phyloP scores from a whole-genome alignment of 2,113 vertebrate genomes.

The Ciconia stormi region DNA sequence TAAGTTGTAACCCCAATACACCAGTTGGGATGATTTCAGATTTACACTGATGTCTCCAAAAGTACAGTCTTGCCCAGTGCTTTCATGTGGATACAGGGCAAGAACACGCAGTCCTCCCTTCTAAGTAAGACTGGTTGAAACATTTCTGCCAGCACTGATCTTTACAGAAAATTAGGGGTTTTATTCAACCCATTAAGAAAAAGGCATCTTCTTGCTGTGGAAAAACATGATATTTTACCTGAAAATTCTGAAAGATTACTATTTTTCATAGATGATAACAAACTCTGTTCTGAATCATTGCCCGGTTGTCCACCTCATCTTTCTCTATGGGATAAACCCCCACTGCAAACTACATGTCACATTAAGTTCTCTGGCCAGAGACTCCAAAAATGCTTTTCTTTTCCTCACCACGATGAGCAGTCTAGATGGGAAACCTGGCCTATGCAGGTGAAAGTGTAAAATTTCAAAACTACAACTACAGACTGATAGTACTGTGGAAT shows the following conservation, averaged over 20 bases:
- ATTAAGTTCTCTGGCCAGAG: background rate
- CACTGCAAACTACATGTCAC: background rate
- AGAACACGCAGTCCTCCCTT: background rate
- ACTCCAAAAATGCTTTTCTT: background rate
- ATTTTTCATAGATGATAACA: background rate
- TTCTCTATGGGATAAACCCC: background rate
- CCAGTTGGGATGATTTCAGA: background rate
- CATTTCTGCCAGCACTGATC: background rate
- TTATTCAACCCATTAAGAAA: background rate
- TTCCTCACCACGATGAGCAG: background rate
- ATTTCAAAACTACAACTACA: background rate
- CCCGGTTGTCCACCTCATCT: background rate
- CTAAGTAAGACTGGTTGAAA: background rate
- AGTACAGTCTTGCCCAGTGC: background rate
- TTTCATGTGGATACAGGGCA: background rate
- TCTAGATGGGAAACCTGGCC: background rate
- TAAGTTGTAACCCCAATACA: background rate
- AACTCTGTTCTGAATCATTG: background rate
- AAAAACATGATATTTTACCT: background rate
- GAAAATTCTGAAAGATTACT: background rate
- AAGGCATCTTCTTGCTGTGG: background rate
- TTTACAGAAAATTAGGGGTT: background rate
- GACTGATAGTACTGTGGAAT: background rate
- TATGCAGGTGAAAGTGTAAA: background rate
- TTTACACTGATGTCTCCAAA: background rate